Percentiles rank a stretch among this genome's conserved stretches.
Conservation (phyloP, 2,113 vertebrate genomes). For the Pantherophis guttatus region DNA sequence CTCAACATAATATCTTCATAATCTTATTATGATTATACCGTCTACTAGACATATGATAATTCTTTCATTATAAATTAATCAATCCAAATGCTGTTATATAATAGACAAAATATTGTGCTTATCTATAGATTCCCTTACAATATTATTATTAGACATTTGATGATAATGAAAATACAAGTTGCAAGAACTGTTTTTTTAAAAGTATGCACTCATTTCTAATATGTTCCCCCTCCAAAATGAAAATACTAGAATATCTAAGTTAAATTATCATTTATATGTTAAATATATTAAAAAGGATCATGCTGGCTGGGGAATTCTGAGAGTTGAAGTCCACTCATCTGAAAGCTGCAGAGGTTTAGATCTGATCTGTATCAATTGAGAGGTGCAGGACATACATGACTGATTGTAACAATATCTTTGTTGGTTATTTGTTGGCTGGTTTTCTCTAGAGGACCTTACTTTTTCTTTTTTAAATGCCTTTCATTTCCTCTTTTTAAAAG, state of each 20-base stretch:
- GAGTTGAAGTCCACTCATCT: background rate
- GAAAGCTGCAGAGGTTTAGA: background rate
- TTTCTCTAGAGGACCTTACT: background rate
- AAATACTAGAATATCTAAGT: conserved; percentile 25
- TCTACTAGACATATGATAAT: background rate
- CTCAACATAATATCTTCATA: conserved; percentile 3
- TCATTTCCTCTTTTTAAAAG: background rate
- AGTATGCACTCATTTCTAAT: conserved; percentile 1
- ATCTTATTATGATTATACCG: background rate
- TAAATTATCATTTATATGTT: conserved; percentile 6
- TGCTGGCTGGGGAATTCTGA: background rate
- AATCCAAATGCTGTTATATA: background rate
- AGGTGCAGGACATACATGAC: conserved; percentile 2
- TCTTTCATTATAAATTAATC: background rate
- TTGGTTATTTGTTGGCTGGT: background rate
- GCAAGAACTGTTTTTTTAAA: background rate
- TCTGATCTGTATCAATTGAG: conserved; percentile 5
- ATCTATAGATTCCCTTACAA: conserved; percentile 14
- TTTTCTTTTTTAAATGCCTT: background rate
- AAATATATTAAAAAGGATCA: background rate
- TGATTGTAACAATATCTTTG: background rate
- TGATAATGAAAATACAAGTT: background rate
- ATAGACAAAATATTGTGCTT: background rate
- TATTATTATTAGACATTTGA: conserved; percentile 27
- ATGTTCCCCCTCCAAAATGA: conserved; percentile 7